Conservation (phyloP, 2,113 vertebrate species). For the Saguinus midas region DNA sequence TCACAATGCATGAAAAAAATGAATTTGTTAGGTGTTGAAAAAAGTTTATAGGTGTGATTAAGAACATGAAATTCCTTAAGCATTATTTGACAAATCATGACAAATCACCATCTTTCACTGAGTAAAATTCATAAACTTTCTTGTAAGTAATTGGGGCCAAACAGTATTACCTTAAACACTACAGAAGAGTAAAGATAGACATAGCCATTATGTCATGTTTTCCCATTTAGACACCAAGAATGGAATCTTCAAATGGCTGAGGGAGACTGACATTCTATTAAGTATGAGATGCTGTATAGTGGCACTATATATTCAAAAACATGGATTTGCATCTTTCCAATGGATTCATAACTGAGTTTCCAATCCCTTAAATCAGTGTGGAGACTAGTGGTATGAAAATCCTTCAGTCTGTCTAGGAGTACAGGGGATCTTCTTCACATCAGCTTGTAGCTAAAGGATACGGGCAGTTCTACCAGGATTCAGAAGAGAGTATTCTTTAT, state of each 20-base stretch:
- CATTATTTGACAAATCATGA: not conserved
- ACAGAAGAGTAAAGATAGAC: not conserved
- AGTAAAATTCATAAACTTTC: not conserved
- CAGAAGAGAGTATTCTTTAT: not conserved
- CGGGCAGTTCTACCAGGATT: not conserved
- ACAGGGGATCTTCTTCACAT: not conserved
- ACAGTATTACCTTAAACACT: not conserved
- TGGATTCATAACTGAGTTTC: not conserved
- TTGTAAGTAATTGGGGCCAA: slow-evolving; percentile 2
- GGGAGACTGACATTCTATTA: not conserved
- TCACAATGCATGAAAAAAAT: not conserved
- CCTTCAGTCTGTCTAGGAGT: not conserved
- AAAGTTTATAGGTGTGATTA: not conserved
- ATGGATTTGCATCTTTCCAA: not conserved
- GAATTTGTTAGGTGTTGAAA: not conserved
- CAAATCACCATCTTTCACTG: not conserved
- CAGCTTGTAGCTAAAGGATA: not conserved
- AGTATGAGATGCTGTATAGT: not conserved
- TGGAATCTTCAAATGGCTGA: not conserved
- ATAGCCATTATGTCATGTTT: not conserved
- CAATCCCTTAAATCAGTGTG: not conserved
- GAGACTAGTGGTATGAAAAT: not conserved
- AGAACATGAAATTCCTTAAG: not conserved
- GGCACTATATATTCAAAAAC: not conserved
- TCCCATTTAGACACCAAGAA: not conserved